These are phyloP conservation scores for Eublepharis macularius DNA, from an alignment of 2,113 vertebrate genomes.

Conservation along the genomic window DNA sequence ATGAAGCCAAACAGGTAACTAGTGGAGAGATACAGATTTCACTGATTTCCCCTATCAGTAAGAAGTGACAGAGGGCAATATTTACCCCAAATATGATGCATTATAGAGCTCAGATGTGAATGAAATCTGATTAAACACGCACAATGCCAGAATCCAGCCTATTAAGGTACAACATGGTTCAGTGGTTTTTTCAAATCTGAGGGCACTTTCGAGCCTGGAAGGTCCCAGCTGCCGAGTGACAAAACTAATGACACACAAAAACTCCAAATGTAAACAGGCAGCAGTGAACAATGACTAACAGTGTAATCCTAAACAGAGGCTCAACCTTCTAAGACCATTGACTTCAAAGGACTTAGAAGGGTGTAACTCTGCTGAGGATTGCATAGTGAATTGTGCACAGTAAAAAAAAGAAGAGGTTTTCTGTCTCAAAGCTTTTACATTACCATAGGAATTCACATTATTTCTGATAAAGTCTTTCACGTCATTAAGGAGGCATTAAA, in stretches of 20 bases:
- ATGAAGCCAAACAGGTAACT: not conserved
- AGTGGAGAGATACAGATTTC: slow-evolving; percentile 42
- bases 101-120: slow-evolving; percentile 58
- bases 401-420: not conserved
- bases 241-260: slow-evolving; percentile 58
- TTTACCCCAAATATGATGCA: slow-evolving; percentile 44
- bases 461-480: slow-evolving; percentile 9
- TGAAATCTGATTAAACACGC: slow-evolving; percentile 66
- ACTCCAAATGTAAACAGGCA: slow-evolving; percentile 43
- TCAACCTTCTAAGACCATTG: too few species aligned
- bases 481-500: slow-evolving; percentile 3
- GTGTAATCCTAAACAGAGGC: too few species aligned
- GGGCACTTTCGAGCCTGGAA: slow-evolving; percentile 40
- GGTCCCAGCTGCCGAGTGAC: slow-evolving; percentile 47
- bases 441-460: slow-evolving; percentile 28
- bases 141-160: slow-evolving; percentile 47
- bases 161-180: slow-evolving; percentile 50
- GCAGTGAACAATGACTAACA: slow-evolving; percentile 10
- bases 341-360: too few species aligned
- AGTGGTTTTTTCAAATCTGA: slow-evolving; percentile 49
- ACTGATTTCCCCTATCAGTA: slow-evolving; percentile 57
- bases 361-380: too few species aligned
- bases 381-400: too few species aligned
- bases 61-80: slow-evolving; percentile 53
- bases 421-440: slow-evolving; percentile 36